These are phyloP conservation scores for Anthoptus insignis DNA, from an alignment of 2,888 invertebrate genomes.

Conservation along the genomic window DNA sequence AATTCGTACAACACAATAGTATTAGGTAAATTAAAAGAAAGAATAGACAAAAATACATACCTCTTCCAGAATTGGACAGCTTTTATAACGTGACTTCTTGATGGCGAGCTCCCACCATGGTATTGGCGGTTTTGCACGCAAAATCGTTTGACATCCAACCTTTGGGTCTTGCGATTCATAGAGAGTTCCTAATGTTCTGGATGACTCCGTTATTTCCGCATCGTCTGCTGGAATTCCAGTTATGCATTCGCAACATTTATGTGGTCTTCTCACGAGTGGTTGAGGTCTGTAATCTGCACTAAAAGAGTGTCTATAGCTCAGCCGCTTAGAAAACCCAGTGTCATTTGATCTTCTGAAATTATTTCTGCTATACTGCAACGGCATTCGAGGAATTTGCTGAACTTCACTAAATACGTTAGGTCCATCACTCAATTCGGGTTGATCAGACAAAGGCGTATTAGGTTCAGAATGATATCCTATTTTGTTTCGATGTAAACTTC, in stretches of 20 bases:
- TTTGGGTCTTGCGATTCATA: slow-evolving; percentile 88
- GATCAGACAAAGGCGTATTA: slow-evolving; percentile 77
- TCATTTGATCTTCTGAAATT: slow-evolving; percentile 82
- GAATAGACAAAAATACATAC: slow-evolving; percentile 59
- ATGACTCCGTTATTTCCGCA: slow-evolving; percentile 62
- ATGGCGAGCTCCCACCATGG: slow-evolving; percentile 97
- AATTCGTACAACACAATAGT: neutral
- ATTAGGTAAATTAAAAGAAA: neutral
- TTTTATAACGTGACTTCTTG: slow-evolving; percentile 92
- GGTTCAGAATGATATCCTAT: slow-evolving; percentile 84
- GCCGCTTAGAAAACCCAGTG: slow-evolving; percentile 78
- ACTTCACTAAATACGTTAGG: slow-evolving; percentile 74
- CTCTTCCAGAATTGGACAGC: slow-evolving; percentile 93
- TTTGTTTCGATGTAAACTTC: slow-evolving; percentile 76
- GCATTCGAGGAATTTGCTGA: slow-evolving; percentile 79
- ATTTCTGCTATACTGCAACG: slow-evolving; percentile 78
- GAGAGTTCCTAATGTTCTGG: slow-evolving; percentile 80
- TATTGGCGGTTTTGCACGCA: slow-evolving; percentile 90
- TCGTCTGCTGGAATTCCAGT: slow-evolving; percentile 78
- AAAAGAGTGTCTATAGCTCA: slow-evolving; percentile 83
- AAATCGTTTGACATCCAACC: slow-evolving; percentile 89
- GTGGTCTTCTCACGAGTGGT: slow-evolving; percentile 67
- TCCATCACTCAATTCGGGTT: slow-evolving; percentile 65
- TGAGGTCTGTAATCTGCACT: slow-evolving; percentile 77
- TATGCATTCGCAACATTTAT: slow-evolving; percentile 83